Percentiles rank a stretch among this genome's conserved stretches.
These are phyloP conservation scores for Drosophila ogumai DNA, from an alignment of 1,140 invertebrate genomes.

Conservation along the genomic window DNA sequence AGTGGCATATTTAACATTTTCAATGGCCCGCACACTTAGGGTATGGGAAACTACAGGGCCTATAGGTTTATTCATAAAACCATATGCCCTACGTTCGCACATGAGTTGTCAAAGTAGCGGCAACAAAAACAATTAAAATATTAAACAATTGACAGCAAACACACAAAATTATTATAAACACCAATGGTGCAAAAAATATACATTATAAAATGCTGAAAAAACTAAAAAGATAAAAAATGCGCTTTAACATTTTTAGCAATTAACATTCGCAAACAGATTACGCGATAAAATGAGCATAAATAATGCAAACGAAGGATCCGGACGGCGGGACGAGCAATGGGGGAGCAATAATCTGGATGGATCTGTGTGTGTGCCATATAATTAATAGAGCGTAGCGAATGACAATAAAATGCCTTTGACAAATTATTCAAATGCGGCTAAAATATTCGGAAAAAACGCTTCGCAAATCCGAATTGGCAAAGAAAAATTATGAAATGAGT, in stretches of 20 bases:
- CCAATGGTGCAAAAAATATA: constrained; percentile 25
- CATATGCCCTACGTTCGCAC: constrained; percentile 57
- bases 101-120: constrained; percentile 60
- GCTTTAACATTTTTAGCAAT: constrained; percentile 60
- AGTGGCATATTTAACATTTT: constrained; percentile 29
- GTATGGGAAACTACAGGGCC: constrained; percentile 6
- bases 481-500: constrained; percentile 40
- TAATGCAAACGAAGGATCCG: constrained; percentile 36
- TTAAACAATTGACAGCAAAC: constrained; percentile 68
- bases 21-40: constrained; percentile 29
- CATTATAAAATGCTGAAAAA: constrained; percentile 31
- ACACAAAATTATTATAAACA: constrained; percentile 60
- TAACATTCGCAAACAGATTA: constrained; percentile 78
- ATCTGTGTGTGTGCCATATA: constrained; percentile 55
- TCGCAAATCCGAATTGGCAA: constrained; percentile 36
- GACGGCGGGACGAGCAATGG: not conserved
- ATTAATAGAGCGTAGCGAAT: constrained; percentile 75
- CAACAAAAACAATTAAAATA: constrained; percentile 43
- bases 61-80: constrained; percentile 33
- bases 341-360: not conserved
- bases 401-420: constrained; percentile 57
- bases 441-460: constrained; percentile 56
- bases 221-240: constrained; percentile 6
- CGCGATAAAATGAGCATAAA: constrained; percentile 70
- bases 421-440: constrained; percentile 66